Conservation (phyloP, 2,113 vertebrate genomes). For the Phrynosoma platyrhinos region DNA sequence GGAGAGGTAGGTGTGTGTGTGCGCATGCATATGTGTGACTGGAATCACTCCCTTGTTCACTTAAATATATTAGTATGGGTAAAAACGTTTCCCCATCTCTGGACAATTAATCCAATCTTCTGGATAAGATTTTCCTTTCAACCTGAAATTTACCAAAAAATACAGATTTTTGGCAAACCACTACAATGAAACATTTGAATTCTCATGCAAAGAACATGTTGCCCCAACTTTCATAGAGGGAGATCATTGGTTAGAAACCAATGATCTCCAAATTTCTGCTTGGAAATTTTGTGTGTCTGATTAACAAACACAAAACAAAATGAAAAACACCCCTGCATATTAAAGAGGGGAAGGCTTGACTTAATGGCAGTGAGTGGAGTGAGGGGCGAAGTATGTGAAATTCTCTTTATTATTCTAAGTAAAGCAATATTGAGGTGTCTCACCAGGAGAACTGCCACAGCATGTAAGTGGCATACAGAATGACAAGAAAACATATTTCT, state of each 20-base stretch:
- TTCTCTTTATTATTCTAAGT: background rate
- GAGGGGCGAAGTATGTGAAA: accelerated
- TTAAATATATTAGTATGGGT: no score
- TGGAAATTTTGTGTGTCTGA: background rate
- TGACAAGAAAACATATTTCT: background rate
- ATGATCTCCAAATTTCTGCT: no score
- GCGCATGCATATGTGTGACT: no score
- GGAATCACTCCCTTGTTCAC: no score
- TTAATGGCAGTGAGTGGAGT: no score
- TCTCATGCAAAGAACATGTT: no score
- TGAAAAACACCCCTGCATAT: background rate
- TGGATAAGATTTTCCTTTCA: no score
- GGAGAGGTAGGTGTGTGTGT: no score
- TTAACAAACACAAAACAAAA: background rate
- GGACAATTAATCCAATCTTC: no score
- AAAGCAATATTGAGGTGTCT: background rate
- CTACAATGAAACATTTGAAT: background rate
- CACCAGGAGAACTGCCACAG: background rate
- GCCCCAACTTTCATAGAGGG: background rate
- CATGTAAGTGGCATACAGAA: conserved; percentile 20
- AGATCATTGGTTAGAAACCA: background rate
- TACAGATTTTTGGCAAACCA: background rate
- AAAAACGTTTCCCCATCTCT: no score
- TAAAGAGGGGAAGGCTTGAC: background rate
- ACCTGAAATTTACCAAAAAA: no score